Base-by-base conservation (phyloP, 2,797 vertebrate genomes). In the Rallus crepitans region DNA sequence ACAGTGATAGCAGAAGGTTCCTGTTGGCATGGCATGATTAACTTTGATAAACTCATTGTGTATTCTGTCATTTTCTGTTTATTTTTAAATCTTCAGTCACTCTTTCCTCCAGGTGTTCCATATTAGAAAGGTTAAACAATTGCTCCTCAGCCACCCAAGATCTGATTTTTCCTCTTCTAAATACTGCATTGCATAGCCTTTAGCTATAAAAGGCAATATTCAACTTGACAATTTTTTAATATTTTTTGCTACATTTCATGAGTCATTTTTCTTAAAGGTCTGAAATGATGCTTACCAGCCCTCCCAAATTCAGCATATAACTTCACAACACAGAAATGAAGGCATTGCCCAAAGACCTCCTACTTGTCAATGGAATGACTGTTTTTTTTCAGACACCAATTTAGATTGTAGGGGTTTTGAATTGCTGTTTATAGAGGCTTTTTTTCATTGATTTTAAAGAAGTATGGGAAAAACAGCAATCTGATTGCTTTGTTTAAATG, bases 91-190 rank as follows among this genome's bases (percentile, higher is more conserved):
- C 40, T 94, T 89, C 39, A 87, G 19, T 84, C 94, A 76, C 70
- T 42, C 6, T 95, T 93, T 89, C 35, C 40, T 91, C 69, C 90
- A 97, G 72, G 90, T 94, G 76, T 93, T 96, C 75, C 30, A 21
- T 55, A 90, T 86, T 86, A 88, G 11, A 86, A 55, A 83, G 35
- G 19, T 68, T 95, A 93, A 94, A 86, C 57, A 61, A 33, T 69
- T 71, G 9, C 18, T 91, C 57, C 19, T 81, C 40, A 90, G 57
- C 61, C 40, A 81, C 72, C 14, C 25, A 70, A 73, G 75, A 65
- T 28, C 9, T 93, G 28, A 78, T 96, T 96, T 88, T 81, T 91
- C n/a, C 52, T 72, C 30, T 88, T 78, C 73, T 50, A 91, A 78
- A 78, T 55, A 81, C 7, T 78, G 5, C 31, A 50, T n/a, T 57